phyloP scores from a whole-genome alignment of 2,888 invertebrate species.

The Stenoptilia bipunctidactyla region DNA sequence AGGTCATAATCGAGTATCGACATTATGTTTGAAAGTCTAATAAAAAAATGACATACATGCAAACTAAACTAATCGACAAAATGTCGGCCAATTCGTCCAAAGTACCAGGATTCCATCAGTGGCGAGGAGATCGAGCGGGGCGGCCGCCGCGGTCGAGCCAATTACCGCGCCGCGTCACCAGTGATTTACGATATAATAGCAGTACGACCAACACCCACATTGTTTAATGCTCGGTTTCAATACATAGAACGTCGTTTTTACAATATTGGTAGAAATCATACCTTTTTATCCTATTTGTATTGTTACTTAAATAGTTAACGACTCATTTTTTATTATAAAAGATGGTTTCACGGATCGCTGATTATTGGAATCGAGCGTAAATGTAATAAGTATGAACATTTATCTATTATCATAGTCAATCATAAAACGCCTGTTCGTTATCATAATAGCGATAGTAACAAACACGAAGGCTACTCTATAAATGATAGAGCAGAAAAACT shows the following conservation, averaged over 20 bases:
- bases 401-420: not conserved
- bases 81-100: constrained; percentile 19
- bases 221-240: no score
- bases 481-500: not conserved
- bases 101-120: constrained; percentile 42
- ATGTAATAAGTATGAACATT: not conserved
- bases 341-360: no score
- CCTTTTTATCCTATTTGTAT: no score
- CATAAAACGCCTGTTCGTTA: not conserved
- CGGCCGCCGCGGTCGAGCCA: constrained; percentile 29
- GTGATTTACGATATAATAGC: constrained; percentile 63
- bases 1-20: no score
- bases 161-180: constrained; percentile 57
- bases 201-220: constrained; percentile 44
- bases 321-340: no score
- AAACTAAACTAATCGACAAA: not conserved
- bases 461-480: not conserved
- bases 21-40: no score
- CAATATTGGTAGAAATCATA: no score
- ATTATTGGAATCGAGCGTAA: no score
- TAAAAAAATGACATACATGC: no score
- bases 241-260: no score
- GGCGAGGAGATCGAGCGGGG: constrained; percentile 31
- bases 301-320: no score
- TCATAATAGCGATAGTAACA: not conserved